Evolutionary conservation across 2,113 vertebrate genomes (phyloP).

Genomic region (Rhynchomys soricoides): DNA sequence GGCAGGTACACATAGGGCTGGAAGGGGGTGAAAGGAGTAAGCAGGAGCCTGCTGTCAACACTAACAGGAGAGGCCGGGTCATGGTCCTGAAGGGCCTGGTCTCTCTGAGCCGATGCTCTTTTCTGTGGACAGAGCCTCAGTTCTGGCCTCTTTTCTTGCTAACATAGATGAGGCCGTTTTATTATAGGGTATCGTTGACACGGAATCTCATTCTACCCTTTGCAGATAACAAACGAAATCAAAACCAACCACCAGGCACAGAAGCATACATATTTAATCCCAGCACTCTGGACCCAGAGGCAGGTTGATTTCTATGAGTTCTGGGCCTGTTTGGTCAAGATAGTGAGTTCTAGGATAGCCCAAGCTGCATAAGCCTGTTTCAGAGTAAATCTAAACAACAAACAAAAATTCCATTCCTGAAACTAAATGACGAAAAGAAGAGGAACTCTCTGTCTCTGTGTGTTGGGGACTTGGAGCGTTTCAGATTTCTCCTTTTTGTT

Average conservation of each 20-base stretch:
- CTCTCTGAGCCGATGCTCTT: neutral
- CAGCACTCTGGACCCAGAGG: neutral
- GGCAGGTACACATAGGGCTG: neutral
- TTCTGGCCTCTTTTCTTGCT: neutral
- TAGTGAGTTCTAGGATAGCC: neutral
- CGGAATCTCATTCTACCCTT: too few species aligned
- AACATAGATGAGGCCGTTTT: neutral
- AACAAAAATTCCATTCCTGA: too few species aligned
- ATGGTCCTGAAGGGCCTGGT: neutral
- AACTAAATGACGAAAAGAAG: neutral
- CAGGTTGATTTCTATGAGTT: neutral
- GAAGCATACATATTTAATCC: neutral
- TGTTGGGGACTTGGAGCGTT: neutral
- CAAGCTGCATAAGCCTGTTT: neutral
- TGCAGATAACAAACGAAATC: neutral
- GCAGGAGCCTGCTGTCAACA: conserved; percentile 19
- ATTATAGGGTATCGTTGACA: neutral
- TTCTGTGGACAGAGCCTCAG: neutral
- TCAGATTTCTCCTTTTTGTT: neutral
- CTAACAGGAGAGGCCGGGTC: neutral
- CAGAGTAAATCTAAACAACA: neutral
- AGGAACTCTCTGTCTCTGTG: neutral
- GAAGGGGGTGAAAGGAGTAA: neutral
- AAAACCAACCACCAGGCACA: neutral
- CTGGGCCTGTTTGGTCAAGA: neutral